These are phyloP conservation scores for Tyrannus savana DNA, from an alignment of 2,113 vertebrate genomes.

Conservation along the genomic window DNA sequence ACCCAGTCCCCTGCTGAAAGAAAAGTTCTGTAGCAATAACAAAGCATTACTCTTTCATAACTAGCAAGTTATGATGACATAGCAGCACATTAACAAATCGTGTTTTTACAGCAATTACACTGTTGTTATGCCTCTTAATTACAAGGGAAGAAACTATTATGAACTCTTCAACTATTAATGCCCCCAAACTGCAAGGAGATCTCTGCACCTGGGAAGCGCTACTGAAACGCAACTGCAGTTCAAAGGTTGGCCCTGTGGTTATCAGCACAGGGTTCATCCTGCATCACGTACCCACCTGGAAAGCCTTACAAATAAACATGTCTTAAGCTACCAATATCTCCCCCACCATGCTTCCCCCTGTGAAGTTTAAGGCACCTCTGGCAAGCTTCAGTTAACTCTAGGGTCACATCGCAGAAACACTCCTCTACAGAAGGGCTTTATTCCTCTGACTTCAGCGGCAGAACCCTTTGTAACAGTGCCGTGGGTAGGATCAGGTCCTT, in stretches of 20 bases:
- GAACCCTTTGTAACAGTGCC: rapidly evolving
- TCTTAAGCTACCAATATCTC: not conserved
- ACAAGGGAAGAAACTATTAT: not conserved
- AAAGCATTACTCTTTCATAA: not conserved
- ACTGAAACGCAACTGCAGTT: not conserved
- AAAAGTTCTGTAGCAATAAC: not conserved
- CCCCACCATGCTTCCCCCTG: not conserved
- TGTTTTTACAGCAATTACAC: not conserved
- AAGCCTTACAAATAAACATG: not conserved
- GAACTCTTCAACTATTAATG: not conserved
- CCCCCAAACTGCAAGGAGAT: not conserved
- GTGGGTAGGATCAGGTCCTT: not conserved
- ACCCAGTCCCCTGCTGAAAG: not conserved
- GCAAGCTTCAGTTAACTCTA: not conserved
- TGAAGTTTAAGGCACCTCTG: not conserved
- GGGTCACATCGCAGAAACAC: not conserved
- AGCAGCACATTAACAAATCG: not conserved
- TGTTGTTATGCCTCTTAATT: not conserved
- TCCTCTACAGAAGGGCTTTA: not conserved
- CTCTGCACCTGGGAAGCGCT: not conserved
- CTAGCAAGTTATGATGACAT: not conserved
- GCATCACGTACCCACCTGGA: not conserved
- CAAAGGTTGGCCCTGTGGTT: not conserved
- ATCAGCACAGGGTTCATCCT: not conserved
- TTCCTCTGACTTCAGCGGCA: rapidly evolving